phyloP scores from a whole-genome alignment of 2,888 invertebrate genomes.

The Himalopsyche japonica region DNA sequence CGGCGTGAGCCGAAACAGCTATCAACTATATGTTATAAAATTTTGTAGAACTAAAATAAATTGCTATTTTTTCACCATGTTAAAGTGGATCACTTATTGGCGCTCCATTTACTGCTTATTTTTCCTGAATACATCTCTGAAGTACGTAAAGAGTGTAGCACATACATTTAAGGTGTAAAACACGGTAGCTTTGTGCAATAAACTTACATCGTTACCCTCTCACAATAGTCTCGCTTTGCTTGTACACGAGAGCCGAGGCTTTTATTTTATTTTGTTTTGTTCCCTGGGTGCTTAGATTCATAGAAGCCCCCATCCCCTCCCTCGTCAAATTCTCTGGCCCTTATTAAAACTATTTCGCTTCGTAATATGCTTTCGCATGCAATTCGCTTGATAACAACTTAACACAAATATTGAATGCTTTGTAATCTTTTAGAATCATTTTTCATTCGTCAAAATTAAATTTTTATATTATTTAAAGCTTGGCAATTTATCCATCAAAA shows the following conservation, averaged over 20 bases:
- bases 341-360: not conserved
- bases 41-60: too few relatives aligned
- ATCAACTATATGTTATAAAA: too few relatives aligned
- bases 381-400: not conserved
- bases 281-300: not conserved
- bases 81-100: too few relatives aligned
- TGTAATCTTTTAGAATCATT: too few relatives aligned
- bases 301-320: too few relatives aligned
- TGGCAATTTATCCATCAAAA: too few relatives aligned
- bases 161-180: not conserved
- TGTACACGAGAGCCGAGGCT: not conserved
- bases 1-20: too few relatives aligned
- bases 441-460: too few relatives aligned
- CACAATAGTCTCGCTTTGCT: not conserved
- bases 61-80: too few relatives aligned
- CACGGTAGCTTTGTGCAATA: not conserved
- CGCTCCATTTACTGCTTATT: too few relatives aligned
- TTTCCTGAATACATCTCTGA: not conserved
- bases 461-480: too few relatives aligned
- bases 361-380: not conserved
- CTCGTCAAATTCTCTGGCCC: not conserved
- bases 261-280: not conserved
- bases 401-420: not conserved
- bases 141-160: not conserved
- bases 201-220: not conserved